Percentiles rank a stretch among this genome's conserved stretches.
Conservation (phyloP, 2,888 invertebrate species). For the Macropis europaea region DNA sequence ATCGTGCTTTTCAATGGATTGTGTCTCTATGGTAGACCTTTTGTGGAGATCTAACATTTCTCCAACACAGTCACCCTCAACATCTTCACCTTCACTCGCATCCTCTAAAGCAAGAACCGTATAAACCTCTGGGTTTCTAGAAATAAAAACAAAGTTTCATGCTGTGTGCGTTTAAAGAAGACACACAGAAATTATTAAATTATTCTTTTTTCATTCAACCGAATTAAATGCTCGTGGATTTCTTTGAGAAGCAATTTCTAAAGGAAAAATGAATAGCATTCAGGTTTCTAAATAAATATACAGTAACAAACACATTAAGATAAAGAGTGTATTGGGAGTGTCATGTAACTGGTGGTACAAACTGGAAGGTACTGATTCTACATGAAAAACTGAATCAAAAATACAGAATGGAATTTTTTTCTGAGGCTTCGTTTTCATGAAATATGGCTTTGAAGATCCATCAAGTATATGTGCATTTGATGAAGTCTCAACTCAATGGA, state of each 20-base stretch:
- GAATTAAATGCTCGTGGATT: not conserved
- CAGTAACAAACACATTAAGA: too few species aligned
- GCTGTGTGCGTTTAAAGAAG: not conserved
- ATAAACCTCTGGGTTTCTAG: constrained; percentile 73
- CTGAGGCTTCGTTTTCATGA: too few species aligned
- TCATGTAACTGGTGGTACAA: too few species aligned
- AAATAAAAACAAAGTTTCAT: constrained; percentile 3
- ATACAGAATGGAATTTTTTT: too few species aligned
- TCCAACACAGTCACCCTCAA: constrained; percentile 70
- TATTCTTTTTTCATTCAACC: not conserved
- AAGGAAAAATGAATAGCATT: not conserved
- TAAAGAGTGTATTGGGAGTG: too few species aligned
- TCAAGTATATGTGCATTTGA: too few species aligned
- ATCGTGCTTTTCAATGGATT: constrained; percentile 73
- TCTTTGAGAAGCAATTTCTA: not conserved
- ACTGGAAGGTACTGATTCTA: too few species aligned
- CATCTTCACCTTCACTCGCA: constrained; percentile 76
- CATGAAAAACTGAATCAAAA: too few species aligned
- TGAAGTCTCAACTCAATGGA: too few species aligned
- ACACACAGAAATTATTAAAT: not conserved
- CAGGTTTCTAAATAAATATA: too few species aligned
- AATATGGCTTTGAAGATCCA: too few species aligned
- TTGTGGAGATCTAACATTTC: constrained; percentile 73
- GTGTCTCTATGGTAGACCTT: constrained; percentile 69
- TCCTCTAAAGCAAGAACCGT: constrained; percentile 78